Conservation (phyloP, 2,888 invertebrate species). For the Diarsia mendica region DNA sequence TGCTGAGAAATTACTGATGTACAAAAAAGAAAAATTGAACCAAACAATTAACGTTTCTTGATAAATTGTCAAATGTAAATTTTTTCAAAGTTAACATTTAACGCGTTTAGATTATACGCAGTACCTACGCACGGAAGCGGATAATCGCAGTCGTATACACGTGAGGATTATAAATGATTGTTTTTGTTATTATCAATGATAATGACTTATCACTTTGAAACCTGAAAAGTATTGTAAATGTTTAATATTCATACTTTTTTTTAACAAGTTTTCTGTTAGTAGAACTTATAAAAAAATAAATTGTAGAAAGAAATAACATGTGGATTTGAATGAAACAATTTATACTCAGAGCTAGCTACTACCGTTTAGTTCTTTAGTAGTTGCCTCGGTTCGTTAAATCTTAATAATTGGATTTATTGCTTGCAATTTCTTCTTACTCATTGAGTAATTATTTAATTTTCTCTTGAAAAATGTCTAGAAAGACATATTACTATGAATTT, state of each 20-base stretch:
- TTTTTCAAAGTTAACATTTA: too few relatives aligned
- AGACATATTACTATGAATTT: background rate
- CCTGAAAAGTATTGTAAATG: background rate
- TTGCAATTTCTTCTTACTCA: conserved; percentile 7
- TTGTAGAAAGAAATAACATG: background rate
- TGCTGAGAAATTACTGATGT: too few relatives aligned
- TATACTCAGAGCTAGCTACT: background rate
- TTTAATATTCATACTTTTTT: background rate
- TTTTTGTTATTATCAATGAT: background rate
- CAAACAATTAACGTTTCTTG: too few relatives aligned
- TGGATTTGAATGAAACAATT: too few relatives aligned
- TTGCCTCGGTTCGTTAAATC: conserved; percentile 29
- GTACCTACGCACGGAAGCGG: too few relatives aligned
- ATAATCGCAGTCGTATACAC: background rate
- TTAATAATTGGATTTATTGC: conserved; percentile 32
- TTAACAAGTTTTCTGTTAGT: background rate
- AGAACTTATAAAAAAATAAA: background rate
- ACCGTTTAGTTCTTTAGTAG: conserved; percentile 2
- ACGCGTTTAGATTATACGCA: too few relatives aligned
- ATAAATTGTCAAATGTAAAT: too few relatives aligned
- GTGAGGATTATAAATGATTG: too few relatives aligned
- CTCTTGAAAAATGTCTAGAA: background rate
- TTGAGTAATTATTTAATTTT: background rate
- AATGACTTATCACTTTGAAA: background rate
- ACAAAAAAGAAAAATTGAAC: too few relatives aligned